Conservation (phyloP, 2,113 vertebrate species). For the Pavo muticus region DNA sequence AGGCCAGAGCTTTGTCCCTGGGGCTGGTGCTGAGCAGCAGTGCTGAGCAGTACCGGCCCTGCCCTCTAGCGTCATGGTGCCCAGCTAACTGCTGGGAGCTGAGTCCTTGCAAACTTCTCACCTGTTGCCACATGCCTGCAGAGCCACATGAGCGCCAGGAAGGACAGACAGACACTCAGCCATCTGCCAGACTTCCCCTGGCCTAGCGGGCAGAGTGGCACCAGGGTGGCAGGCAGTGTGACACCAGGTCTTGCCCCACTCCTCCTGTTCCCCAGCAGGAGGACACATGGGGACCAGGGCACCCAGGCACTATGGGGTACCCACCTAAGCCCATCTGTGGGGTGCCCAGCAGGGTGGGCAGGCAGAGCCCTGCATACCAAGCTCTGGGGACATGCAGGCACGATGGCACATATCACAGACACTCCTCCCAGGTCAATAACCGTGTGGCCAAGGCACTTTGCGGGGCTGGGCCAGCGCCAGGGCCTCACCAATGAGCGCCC, state of each 20-base stretch:
- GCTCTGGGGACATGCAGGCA: not conserved
- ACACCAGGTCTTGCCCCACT: not conserved
- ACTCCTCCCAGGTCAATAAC: slow-evolving; percentile 17
- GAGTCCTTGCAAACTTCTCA: not conserved
- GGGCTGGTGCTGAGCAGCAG: not conserved
- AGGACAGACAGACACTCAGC: not conserved
- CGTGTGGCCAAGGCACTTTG: not conserved
- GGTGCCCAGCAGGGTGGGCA: not conserved
- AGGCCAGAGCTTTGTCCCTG: not conserved
- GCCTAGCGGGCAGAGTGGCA: too few relatives aligned
- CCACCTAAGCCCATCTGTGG: not conserved
- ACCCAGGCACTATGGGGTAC: not conserved
- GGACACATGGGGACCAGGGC: not conserved
- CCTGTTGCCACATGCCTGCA: accelerated
- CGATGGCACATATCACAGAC: accelerated
- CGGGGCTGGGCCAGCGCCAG: accelerated
- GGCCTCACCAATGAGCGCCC: not conserved
- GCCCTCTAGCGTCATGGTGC: slow-evolving; percentile 9
- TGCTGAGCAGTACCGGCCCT: not conserved
- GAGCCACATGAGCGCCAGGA: not conserved
- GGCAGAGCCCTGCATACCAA: accelerated
- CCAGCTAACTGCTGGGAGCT: not conserved
- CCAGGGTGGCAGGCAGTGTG: not conserved
- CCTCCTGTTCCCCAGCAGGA: not conserved
- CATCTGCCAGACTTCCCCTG: accelerated